Evolutionary conservation across 2,113 vertebrate genomes (phyloP).

Genomic region (Mus musculus): DNA sequence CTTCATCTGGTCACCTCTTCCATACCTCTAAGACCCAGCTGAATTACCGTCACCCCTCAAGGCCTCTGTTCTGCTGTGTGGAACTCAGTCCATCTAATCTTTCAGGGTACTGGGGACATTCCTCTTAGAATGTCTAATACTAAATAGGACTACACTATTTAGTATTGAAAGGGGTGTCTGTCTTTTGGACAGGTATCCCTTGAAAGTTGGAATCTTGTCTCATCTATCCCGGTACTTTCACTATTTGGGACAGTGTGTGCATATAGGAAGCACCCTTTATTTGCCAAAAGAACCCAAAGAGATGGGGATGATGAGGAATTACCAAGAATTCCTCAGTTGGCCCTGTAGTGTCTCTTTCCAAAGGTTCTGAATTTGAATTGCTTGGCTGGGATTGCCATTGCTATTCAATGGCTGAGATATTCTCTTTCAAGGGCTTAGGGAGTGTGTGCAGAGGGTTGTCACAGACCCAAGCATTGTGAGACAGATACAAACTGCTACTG

Average conservation of each 20-base stretch:
- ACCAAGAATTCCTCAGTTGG: not conserved
- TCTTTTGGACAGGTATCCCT: not conserved
- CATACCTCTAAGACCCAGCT: not conserved
- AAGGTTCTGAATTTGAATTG: not conserved
- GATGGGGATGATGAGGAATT: not conserved
- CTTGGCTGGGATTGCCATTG: not conserved
- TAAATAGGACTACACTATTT: not conserved
- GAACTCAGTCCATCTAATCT: not conserved
- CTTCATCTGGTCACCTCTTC: not conserved
- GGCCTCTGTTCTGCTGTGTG: not conserved
- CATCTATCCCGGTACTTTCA: too few species aligned
- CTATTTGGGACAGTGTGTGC: not conserved
- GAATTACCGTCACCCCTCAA: fast-evolving
- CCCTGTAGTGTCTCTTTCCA: too few species aligned
- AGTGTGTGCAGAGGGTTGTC: too few species aligned
- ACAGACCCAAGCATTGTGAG: not conserved
- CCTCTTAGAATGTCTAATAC: not conserved
- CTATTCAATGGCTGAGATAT: not conserved
- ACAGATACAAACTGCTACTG: too few species aligned
- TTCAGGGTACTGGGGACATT: not conserved
- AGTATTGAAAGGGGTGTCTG: not conserved
- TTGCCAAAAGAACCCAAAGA: not conserved
- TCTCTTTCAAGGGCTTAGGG: too few species aligned
- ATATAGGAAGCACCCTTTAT: not conserved
- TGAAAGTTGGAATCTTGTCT: not conserved